phyloP scores from a whole-genome alignment of 2,113 vertebrate genomes.

The Electrona antarctica region DNA sequence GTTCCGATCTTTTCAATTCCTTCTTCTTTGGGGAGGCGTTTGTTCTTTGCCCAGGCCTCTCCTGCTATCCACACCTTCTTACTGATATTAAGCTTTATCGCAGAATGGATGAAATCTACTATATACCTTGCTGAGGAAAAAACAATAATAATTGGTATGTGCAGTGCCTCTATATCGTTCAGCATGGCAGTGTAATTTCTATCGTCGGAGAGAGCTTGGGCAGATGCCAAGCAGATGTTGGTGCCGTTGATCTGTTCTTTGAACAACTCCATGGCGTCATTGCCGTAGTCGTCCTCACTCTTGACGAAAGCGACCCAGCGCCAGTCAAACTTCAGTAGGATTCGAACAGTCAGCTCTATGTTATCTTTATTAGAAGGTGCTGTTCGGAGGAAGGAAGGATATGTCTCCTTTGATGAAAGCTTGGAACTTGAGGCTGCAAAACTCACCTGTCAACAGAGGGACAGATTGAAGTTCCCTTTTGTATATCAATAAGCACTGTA shows the following conservation, averaged over 20 bases:
- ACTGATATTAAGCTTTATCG: slow-evolving; percentile 73
- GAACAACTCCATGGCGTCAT: slow-evolving; percentile 61
- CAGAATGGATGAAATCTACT: slow-evolving; percentile 68
- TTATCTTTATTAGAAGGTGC: slow-evolving; percentile 77
- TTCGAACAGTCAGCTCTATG: slow-evolving; percentile 74
- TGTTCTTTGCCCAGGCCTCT: slow-evolving; percentile 81
- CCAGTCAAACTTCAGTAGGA: slow-evolving; percentile 82
- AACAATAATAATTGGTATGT: slow-evolving; percentile 62
- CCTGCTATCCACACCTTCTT: slow-evolving; percentile 86
- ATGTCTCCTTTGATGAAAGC: slow-evolving; percentile 74
- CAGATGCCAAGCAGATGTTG: slow-evolving; percentile 78
- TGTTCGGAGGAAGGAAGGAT: slow-evolving; percentile 84
- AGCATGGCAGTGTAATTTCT: slow-evolving; percentile 52
- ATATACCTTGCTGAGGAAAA: slow-evolving; percentile 39
- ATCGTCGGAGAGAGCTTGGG: slow-evolving; percentile 31
- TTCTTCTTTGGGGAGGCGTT: slow-evolving; percentile 47
- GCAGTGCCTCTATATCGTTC: slow-evolving; percentile 58
- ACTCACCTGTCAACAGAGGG: slow-evolving; percentile 77
- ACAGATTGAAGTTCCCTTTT: not conserved
- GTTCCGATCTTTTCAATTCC: slow-evolving; percentile 76
- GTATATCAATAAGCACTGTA: not conserved
- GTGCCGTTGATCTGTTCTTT: slow-evolving; percentile 34
- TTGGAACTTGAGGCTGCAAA: slow-evolving; percentile 73
- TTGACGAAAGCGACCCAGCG: slow-evolving; percentile 83
- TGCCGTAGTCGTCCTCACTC: slow-evolving; percentile 71